Percentiles rank a stretch among this genome's conserved stretches.
phyloP scores from a whole-genome alignment of 2,888 invertebrate species.

The Dynastes tityus region DNA sequence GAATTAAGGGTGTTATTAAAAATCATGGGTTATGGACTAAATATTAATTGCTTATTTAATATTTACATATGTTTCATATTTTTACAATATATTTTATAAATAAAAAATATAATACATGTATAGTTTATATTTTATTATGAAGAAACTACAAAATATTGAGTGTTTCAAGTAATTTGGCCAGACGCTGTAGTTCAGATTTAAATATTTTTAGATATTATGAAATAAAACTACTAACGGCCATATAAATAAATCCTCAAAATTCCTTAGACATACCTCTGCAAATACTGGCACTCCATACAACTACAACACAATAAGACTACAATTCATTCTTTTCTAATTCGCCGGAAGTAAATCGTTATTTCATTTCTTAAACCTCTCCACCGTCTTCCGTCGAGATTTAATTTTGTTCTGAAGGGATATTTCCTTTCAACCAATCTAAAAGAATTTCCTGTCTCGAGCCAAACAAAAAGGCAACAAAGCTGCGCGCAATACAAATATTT shows the following conservation, averaged over 20 bases:
- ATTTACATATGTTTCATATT: too few relatives aligned
- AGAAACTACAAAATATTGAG: too few relatives aligned
- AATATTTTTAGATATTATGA: neutral
- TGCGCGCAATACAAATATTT: neutral
- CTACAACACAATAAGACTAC: neutral
- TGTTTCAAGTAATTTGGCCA: too few relatives aligned
- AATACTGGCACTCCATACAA: neutral
- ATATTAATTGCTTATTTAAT: too few relatives aligned
- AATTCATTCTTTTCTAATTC: slow-evolving; percentile 2
- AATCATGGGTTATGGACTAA: too few relatives aligned
- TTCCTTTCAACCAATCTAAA: slow-evolving; percentile 23
- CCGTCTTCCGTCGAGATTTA: neutral
- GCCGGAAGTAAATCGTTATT: neutral
- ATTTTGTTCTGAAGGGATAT: neutral
- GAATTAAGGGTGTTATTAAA: too few relatives aligned
- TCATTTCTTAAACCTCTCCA: neutral
- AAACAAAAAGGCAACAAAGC: neutral
- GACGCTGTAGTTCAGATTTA: too few relatives aligned
- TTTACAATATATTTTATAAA: too few relatives aligned
- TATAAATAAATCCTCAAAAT: neutral
- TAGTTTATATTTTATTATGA: too few relatives aligned
- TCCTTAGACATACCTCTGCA: neutral
- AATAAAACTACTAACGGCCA: neutral
- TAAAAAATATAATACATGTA: too few relatives aligned
- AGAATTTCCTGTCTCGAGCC: slow-evolving; percentile 12